Conservation (phyloP, 92 coral and sea anemone genomes). For the Porites cylindrica region DNA sequence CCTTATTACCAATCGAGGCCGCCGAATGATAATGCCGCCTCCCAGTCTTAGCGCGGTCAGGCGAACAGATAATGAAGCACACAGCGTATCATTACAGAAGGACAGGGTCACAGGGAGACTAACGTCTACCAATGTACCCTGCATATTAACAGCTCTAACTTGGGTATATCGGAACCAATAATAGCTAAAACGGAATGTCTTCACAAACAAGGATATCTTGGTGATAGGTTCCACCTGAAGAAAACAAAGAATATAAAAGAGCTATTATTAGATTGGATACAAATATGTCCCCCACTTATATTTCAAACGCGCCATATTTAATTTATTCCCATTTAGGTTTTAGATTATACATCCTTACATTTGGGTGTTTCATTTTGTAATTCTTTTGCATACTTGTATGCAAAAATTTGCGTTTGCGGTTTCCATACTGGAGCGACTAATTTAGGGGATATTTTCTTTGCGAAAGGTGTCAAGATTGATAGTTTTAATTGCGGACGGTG, state of each 20-base stretch:
- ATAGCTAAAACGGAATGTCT: background rate
- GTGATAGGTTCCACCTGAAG: background rate
- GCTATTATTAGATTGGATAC: background rate
- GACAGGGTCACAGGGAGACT: constrained; percentile 16
- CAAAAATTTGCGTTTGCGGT: no score
- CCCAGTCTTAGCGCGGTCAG: background rate
- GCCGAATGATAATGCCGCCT: background rate
- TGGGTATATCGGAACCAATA: background rate
- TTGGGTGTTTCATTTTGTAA: no score
- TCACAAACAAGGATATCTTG: background rate
- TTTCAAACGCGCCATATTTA: no score
- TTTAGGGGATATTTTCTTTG: no score
- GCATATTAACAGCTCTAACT: background rate
- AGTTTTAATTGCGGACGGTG: no score
- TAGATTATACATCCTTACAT: no score
- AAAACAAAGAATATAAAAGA: background rate
- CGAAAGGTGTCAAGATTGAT: no score
- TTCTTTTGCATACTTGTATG: no score
- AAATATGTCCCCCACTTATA: background rate
- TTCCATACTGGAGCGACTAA: no score
- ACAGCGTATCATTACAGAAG: constrained; percentile 11
- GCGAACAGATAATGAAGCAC: background rate
- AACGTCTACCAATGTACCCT: background rate
- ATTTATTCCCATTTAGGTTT: no score
- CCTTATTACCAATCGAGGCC: no score